Conservation (phyloP, 1,140 invertebrate species). For the Drosophila tristis region DNA sequence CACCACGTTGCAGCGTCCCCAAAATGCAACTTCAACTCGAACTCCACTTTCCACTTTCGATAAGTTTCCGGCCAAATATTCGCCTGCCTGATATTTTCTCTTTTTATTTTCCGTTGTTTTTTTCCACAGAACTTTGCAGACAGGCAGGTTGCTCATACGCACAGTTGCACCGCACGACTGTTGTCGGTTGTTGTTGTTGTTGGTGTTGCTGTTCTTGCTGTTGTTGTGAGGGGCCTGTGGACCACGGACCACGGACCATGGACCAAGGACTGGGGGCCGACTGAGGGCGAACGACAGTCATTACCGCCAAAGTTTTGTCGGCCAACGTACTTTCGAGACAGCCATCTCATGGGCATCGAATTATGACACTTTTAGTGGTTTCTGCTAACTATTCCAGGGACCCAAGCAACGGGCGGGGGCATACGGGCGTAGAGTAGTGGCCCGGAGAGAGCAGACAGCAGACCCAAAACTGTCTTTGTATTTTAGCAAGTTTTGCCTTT, state of each 20-base stretch:
- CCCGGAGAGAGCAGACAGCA: constrained; percentile 16
- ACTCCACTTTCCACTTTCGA: constrained; percentile 29
- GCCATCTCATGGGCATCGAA: constrained; percentile 83
- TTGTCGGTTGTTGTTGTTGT: constrained; percentile 5
- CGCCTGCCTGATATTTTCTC: constrained; percentile 30
- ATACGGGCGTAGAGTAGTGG: background rate
- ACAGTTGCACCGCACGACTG: constrained; percentile 42
- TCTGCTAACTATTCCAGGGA: constrained; percentile 66
- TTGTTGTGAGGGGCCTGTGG: background rate
- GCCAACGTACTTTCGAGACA: constrained; percentile 76
- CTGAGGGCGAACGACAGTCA: constrained; percentile 47
- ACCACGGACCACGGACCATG: too few species aligned
- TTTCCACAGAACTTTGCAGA: constrained; percentile 45
- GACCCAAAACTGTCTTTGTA: constrained; percentile 54
- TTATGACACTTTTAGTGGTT: constrained; percentile 84
- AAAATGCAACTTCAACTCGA: constrained; percentile 12
- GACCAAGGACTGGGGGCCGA: background rate
- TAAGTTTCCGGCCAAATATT: constrained; percentile 45
- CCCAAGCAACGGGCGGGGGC: constrained; percentile 1
- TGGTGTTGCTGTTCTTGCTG: background rate
- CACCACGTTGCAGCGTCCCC: background rate
- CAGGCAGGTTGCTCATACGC: constrained; percentile 54
- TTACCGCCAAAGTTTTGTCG: constrained; percentile 76
- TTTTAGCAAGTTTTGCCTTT: constrained; percentile 63
- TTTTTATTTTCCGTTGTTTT: constrained; percentile 33